Evolutionary conservation across 2,888 invertebrate species (phyloP).

Genomic region (Drymonia ruficornis): DNA sequence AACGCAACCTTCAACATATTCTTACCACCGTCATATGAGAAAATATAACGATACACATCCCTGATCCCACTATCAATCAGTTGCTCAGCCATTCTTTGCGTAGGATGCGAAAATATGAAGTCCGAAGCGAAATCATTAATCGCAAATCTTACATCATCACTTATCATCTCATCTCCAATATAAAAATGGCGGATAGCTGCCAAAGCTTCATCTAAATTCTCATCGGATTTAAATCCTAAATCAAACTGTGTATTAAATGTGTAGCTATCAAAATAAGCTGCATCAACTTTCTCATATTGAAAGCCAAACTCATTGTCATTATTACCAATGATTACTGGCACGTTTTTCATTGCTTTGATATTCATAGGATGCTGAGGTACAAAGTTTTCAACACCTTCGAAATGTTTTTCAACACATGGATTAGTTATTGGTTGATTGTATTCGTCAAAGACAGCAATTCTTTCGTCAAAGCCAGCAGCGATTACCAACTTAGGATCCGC

Average conservation of each 20-base stretch:
- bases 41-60: constrained; percentile 26
- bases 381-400: constrained; percentile 23
- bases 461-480: constrained; percentile 13
- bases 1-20: constrained; percentile 13
- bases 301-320: constrained; percentile 10
- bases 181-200: constrained; percentile 23
- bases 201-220: constrained; percentile 1
- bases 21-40: constrained; percentile 25
- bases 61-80: constrained; percentile 16
- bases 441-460: background rate
- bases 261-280: background rate
- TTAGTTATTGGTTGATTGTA: constrained; percentile 4
- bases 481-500: constrained; percentile 17
- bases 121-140: constrained; percentile 28
- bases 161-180: constrained; percentile 21
- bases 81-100: constrained; percentile 17
- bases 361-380: constrained; percentile 28
- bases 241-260: background rate
- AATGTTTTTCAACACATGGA: constrained; percentile 31
- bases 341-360: constrained; percentile 12
- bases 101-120: constrained; percentile 20
- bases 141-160: constrained; percentile 5
- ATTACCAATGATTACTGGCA: constrained; percentile 26
- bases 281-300: background rate
- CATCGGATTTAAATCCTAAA: background rate